Percentiles rank a stretch among this genome's conserved stretches.
These are phyloP conservation scores for Limenitis camilla DNA, from an alignment of 2,888 invertebrate genomes.

Conservation along the genomic window DNA sequence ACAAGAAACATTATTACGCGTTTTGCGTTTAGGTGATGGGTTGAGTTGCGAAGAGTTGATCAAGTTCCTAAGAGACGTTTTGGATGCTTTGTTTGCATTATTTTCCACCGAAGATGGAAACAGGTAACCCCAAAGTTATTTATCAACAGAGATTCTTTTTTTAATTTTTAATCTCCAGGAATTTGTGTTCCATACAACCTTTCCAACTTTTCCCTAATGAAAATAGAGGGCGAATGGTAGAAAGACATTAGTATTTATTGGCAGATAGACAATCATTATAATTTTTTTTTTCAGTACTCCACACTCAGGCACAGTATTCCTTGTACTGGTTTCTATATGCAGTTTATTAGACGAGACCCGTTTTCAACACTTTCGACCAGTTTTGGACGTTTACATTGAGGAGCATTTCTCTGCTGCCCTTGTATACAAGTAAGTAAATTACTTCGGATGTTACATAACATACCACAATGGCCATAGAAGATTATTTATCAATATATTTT, in stretches of 20 bases:
- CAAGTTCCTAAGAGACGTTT: conserved; percentile 94
- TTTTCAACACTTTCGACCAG: conserved; percentile 95
- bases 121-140: too few species aligned
- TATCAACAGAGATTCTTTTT: too few species aligned
- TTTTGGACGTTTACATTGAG: conserved; percentile 94
- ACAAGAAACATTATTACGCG: conserved; percentile 87
- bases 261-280: too few species aligned
- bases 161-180: not conserved
- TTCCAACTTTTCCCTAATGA: too few species aligned
- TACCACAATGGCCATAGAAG: too few species aligned
- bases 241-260: too few species aligned
- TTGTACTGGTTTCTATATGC: conserved; percentile 93
- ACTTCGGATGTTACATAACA: not conserved
- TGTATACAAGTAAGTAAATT: conserved; percentile 85
- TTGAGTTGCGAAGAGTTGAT: conserved; percentile 92
- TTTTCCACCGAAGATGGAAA: conserved; percentile 95
- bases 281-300: conserved; percentile 77
- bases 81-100: conserved; percentile 94
- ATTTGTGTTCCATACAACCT: too few species aligned
- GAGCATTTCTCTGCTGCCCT: conserved; percentile 96
- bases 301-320: conserved; percentile 92
- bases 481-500: not conserved
- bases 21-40: conserved; percentile 85
- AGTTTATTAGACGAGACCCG: conserved; percentile 91
- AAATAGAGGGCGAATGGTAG: too few species aligned